A percentile compares a stretch with the other conserved stretches of the same genome.
Conservation (phyloP, 2,113 vertebrate species). For the Theropithecus gelada region DNA sequence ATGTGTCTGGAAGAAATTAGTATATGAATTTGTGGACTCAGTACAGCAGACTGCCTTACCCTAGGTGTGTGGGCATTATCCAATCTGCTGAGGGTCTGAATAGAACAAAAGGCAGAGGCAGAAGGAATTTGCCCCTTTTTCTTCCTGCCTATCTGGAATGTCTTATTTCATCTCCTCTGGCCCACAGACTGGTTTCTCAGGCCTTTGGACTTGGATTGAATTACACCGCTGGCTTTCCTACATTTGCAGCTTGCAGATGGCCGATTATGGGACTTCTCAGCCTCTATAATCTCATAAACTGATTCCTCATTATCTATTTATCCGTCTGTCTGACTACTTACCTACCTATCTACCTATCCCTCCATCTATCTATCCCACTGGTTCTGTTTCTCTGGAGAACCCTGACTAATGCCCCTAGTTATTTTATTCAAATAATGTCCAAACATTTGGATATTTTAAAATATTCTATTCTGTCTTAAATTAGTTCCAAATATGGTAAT, state of each 20-base stretch:
- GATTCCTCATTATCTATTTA: neutral
- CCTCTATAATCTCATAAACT: neutral
- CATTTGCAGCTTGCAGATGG: neutral
- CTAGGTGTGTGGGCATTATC: neutral
- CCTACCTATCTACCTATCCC: neutral
- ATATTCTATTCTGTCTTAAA: neutral
- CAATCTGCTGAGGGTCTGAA: neutral
- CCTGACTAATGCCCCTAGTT: neutral
- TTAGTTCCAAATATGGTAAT: slow-evolving; percentile 24
- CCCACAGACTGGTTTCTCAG: neutral
- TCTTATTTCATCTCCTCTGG: neutral
- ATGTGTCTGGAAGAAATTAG: neutral
- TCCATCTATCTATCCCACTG: neutral
- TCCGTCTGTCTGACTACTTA: neutral
- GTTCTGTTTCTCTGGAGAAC: neutral
- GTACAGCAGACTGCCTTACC: neutral
- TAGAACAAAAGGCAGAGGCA: neutral
- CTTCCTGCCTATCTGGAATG: neutral
- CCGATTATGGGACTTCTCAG: neutral
- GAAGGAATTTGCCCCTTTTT: neutral
- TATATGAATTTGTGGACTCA: neutral
- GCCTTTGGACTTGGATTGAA: neutral
- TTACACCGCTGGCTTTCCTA: neutral
- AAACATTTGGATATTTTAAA: neutral
- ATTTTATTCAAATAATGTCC: neutral